These are phyloP conservation scores for Poecile montanus DNA, from an alignment of 2,797 vertebrate species.

Conservation along the genomic window DNA sequence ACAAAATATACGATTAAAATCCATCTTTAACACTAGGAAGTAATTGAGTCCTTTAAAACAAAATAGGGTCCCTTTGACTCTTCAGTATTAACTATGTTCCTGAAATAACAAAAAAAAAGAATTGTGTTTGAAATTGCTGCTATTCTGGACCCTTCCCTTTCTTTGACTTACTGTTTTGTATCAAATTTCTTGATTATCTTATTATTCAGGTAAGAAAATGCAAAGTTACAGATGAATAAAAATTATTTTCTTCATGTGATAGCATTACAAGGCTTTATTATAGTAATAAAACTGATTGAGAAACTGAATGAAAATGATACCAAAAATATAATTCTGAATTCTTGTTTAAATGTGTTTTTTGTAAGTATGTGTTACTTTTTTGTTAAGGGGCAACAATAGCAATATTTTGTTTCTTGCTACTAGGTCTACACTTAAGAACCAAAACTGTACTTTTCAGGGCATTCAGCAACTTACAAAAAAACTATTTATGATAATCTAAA, in stretches of 20 bases:
- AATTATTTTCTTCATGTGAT: not conserved
- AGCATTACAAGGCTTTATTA: not conserved
- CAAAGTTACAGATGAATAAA: not conserved
- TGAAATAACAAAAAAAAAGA: not conserved
- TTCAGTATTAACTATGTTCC: not conserved
- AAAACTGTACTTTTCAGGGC: not conserved
- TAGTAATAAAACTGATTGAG: not conserved
- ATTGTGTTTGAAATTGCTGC: not conserved
- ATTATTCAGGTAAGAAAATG: not conserved
- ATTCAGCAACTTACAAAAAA: not conserved
- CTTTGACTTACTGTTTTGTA: not conserved
- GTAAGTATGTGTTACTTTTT: not conserved
- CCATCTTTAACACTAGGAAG: not conserved
- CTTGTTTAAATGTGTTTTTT: not conserved
- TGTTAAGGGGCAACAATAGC: not conserved
- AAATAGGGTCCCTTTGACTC: not conserved
- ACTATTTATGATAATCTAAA: not conserved
- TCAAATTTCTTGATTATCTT: not conserved
- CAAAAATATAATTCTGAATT: not conserved
- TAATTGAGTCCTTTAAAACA: not conserved
- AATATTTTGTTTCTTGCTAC: not conserved
- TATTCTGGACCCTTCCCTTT: not conserved
- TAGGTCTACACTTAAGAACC: not conserved
- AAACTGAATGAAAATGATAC: not conserved
- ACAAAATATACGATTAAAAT: not conserved